Conservation (phyloP, 2,113 vertebrate genomes). For the Hyla sarda region DNA sequence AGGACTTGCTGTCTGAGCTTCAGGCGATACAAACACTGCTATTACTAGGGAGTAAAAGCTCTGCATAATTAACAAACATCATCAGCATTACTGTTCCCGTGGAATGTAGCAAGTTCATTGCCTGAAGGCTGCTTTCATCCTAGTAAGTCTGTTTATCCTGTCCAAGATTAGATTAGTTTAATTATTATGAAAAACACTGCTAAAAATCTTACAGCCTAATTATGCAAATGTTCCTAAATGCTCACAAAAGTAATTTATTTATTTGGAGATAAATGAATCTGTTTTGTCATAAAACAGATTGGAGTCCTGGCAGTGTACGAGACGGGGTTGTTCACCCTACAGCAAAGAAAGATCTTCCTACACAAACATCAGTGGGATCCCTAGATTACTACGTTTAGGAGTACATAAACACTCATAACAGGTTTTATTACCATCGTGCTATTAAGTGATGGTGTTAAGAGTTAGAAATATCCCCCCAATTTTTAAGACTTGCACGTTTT, state of each 20-base stretch:
- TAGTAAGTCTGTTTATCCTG: constrained; percentile 97
- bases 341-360: constrained; percentile 78
- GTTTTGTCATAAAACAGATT: constrained; percentile 93
- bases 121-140: constrained; percentile 91
- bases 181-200: constrained; percentile 97
- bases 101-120: constrained; percentile 85
- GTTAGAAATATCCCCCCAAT: constrained; percentile 75
- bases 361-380: constrained; percentile 89
- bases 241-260: constrained; percentile 97
- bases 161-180: constrained; percentile 99
- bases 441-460: constrained; percentile 77
- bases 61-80: constrained; percentile 98
- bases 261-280: constrained; percentile 94
- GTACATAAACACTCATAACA: constrained; percentile 90
- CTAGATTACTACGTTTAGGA: constrained; percentile 88
- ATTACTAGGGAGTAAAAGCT: constrained; percentile 92
- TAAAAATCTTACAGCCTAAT: constrained; percentile 95
- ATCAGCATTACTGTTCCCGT: constrained; percentile 92
- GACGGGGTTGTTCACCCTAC: constrained; percentile 84
- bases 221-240: constrained; percentile 98
- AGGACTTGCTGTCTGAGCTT: constrained; percentile 89
- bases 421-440: constrained; percentile 78
- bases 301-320: constrained; percentile 82
- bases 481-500: constrained; percentile 78
- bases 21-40: constrained; percentile 89